Base-by-base conservation (phyloP, 1,140 invertebrate species). In the Pantala flavescens region DNA sequence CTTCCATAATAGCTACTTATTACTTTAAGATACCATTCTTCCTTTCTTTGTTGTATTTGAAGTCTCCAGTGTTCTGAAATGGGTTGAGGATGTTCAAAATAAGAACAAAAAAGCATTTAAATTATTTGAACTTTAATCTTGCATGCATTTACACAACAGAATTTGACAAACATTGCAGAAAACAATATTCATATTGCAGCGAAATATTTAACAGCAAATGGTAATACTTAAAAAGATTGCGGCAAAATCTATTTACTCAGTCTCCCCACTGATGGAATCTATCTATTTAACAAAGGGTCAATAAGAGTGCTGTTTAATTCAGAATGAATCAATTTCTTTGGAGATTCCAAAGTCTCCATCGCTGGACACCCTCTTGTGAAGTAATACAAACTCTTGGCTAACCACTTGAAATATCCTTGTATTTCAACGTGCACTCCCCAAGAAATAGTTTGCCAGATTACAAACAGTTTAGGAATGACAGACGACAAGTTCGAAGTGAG, bases 391-490 rank as follows among this genome's bases (percentile, higher is more conserved):
- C 28, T 21, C 49, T 63, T 63, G 49, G 49, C 49, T 21, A 63
- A 63, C 14, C 49, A 63, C 28, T 63, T 63, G 49, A 63, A 63
- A 63, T 21, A 19, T 16, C 5, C 14, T 63, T 63, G 14, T 19
- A 63, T 19, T 63, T 16, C 16, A 19, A 19, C 5, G 49, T 21
- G n/a, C 49, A 63, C 49, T 63, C 49, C 49, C n/a, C n/a, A 63
- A 63, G 3, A 63, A 63, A 63, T 16, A 63, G 49, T 63, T 63
- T 63, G 49, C 49, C 28, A 63, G 12, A 5, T 16, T 21, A 63
- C 49, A 63, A 63, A 63, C 49, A 63, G n/a, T 16, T 63, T 63
- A 63, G 49, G 49, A 63, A 63, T 63, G 49, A 21, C 49, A 63
- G 49, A 19, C 12, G 16, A 63, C 14, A 63, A 63, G 14, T 63